Evolutionary conservation across 2,113 vertebrate species (phyloP).

Genomic region (Crotalus horridus): DNA sequence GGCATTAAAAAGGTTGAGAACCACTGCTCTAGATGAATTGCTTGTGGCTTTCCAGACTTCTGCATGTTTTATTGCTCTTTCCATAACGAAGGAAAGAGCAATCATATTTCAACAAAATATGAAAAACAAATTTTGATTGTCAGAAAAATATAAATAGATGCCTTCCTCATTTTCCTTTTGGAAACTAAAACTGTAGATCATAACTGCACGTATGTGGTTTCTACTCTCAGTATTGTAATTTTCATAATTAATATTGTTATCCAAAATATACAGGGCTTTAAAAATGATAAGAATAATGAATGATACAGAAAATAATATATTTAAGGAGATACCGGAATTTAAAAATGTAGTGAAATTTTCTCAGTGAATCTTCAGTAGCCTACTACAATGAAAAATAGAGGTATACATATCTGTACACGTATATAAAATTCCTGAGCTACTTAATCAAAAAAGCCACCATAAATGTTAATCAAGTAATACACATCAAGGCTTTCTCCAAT

Average conservation of each 20-base stretch:
- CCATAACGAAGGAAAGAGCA: not conserved
- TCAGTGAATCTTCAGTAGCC: not conserved
- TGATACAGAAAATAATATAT: not conserved
- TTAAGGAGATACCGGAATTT: not conserved
- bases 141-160: not conserved
- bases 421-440: not conserved
- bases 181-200: not conserved
- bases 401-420: not conserved
- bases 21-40: not conserved
- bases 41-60: not conserved
- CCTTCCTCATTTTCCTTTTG: not conserved
- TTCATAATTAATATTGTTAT: not conserved
- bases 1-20: too few relatives aligned
- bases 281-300: not conserved
- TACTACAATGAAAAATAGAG: not conserved
- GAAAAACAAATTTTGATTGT: not conserved
- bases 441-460: not conserved
- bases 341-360: not conserved
- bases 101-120: not conserved
- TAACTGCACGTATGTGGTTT: not conserved
- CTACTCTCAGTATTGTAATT: not conserved
- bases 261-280: not conserved
- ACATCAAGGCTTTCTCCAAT: not conserved
- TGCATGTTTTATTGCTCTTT: not conserved
- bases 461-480: not conserved